phyloP scores from a whole-genome alignment of 2,888 invertebrate genomes.

The Cephus pulcher region DNA sequence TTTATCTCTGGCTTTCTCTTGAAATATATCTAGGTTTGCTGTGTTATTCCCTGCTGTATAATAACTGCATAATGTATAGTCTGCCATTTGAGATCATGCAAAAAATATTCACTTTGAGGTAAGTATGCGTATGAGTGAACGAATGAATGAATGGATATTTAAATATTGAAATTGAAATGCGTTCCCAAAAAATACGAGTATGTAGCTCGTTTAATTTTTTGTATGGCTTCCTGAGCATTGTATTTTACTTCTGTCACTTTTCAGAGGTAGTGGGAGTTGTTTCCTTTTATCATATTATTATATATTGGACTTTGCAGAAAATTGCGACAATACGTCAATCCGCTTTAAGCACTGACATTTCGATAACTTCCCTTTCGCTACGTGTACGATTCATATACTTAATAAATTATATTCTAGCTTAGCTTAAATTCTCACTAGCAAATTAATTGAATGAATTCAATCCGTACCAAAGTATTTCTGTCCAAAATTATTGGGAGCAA shows the following conservation, averaged over 20 bases:
- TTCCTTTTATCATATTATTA: not conserved
- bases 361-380: not conserved
- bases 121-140: not conserved
- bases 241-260: not conserved
- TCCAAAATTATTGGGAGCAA: slow-evolving; percentile 98
- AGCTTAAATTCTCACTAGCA: slow-evolving; percentile 12
- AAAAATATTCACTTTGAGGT: not conserved
- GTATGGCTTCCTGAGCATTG: no score
- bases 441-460: slow-evolving; percentile 64
- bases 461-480: slow-evolving; percentile 99
- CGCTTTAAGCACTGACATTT: not conserved
- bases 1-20: not conserved
- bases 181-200: not conserved
- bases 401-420: slow-evolving; percentile 6
- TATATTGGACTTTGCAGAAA: not conserved
- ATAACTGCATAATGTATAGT: not conserved
- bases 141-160: not conserved
- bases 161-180: not conserved
- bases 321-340: not conserved
- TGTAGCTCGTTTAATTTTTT: not conserved
- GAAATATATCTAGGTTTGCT: not conserved
- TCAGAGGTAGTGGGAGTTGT: not conserved
- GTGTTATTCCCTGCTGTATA: not conserved
- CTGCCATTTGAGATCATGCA: not conserved
- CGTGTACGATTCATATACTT: not conserved